phyloP scores from a whole-genome alignment of 2,888 invertebrate genomes.

The Ectobius pallidus region DNA sequence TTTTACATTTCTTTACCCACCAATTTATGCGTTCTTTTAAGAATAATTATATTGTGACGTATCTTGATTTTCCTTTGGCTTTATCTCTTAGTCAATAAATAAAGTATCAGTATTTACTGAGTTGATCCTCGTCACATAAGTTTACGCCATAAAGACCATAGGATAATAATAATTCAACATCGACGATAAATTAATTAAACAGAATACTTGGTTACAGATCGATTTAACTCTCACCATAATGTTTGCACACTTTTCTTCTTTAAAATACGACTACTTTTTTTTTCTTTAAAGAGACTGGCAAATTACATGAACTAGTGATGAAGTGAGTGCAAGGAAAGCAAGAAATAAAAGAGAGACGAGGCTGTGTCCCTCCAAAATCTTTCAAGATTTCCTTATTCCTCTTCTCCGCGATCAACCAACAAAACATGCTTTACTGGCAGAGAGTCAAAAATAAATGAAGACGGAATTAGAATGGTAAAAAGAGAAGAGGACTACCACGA shows the following conservation, averaged over 20 bases:
- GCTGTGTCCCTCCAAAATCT: slow-evolving; percentile 19
- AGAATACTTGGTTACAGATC: too few relatives aligned
- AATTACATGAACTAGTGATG: slow-evolving; percentile 35
- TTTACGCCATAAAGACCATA: too few relatives aligned
- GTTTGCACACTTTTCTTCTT: slow-evolving; percentile 17
- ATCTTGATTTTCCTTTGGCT: too few relatives aligned
- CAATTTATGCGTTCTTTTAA: too few relatives aligned
- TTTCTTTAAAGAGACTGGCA: slow-evolving; percentile 27
- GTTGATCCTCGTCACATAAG: too few relatives aligned
- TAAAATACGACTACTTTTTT: slow-evolving; percentile 9
- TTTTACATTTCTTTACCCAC: too few relatives aligned
- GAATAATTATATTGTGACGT: too few relatives aligned
- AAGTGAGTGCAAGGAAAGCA: slow-evolving; percentile 4
- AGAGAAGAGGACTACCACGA: background rate
- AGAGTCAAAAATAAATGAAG: slow-evolving; percentile 29
- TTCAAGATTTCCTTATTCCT: background rate
- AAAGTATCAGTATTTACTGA: too few relatives aligned
- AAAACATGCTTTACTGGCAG: slow-evolving; percentile 22
- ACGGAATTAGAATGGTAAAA: slow-evolving; percentile 9
- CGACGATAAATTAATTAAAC: too few relatives aligned
- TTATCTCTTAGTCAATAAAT: too few relatives aligned
- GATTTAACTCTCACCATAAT: too few relatives aligned
- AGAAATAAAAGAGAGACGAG: background rate
- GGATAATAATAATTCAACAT: too few relatives aligned
- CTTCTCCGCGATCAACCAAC: background rate